Conservation (phyloP, 2,797 vertebrate species). For the Smutsia temminckii region DNA sequence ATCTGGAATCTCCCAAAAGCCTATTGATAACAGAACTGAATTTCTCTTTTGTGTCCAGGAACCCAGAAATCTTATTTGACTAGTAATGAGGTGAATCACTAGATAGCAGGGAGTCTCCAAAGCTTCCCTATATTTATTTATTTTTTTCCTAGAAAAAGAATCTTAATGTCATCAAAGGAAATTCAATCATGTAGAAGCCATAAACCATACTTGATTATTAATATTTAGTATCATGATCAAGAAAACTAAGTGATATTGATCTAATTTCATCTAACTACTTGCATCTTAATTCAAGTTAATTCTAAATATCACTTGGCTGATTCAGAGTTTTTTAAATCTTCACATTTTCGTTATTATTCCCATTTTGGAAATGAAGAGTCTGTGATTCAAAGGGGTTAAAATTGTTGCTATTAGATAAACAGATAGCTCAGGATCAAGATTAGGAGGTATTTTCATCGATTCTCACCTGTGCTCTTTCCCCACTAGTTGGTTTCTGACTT, state of each 20-base stretch:
- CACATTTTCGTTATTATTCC: conserved; percentile 15
- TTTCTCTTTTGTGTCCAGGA: neutral
- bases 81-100: conserved; percentile 1
- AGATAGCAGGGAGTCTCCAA: neutral
- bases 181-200: neutral
- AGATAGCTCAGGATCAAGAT: conserved; percentile 9
- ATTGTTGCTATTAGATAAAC: neutral
- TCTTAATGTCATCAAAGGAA: conserved; percentile 36
- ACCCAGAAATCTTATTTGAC: neutral
- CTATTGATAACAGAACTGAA: conserved; percentile 1
- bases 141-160: neutral
- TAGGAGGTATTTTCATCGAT: neutral
- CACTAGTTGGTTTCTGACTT: neutral
- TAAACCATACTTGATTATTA: conserved; percentile 33
- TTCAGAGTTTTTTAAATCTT: conserved; percentile 25
- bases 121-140: neutral
- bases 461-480: neutral
- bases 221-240: conserved; percentile 1
- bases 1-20: neutral
- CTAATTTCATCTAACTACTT: conserved; percentile 52
- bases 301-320: neutral
- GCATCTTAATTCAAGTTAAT: conserved; percentile 49
- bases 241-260: conserved; percentile 14
- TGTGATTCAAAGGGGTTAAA: conserved; percentile 11
- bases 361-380: conserved; percentile 8